Evolutionary conservation across 2,888 invertebrate species (phyloP), one percentile per base, ranked within the genome.

Genomic region (Graphium colonna): DNA sequence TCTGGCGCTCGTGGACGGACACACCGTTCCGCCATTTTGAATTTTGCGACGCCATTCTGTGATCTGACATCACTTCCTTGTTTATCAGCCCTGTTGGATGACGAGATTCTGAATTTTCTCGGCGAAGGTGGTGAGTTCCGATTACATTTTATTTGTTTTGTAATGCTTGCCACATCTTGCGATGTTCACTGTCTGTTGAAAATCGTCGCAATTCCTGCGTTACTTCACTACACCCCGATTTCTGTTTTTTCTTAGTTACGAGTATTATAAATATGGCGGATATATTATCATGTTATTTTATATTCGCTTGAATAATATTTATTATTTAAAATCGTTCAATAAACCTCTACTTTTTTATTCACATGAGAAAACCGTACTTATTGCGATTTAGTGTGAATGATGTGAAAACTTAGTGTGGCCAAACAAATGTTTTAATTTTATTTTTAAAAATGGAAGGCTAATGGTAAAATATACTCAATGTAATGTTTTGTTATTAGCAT

Each of bases 21-120:
- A 69, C 74, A 68, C 63, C n/a, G 60, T 53, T 52, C 63, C 73
- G 75, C 75, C 76, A 74, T 78, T 57, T 75, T 73, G 58, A 21
- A n/a, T 55, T 57, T 41, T 65, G 67, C 69, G 75, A 64, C 82
- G 82, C 83, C 78, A 80, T 78, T 75, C 63, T 57, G 66, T 74
- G 70, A 60, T 61, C 60, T 56, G 44, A 60, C 57, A 62, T 55
- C 62, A 71, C 68, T 79, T 76, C 77, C 79, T 74, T 64, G 60
- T 65, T 66, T 59, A 62, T 60, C 45, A 36, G 41, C 33, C 15
- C 54, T 39, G n/a, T 43, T 16, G 4, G 17, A 38, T 7, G 43
- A 38, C 40, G 40, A n/a, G 45, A 44, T 44, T 45, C 44, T 44
- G 53, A 44, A 10, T 31, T 13, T 17, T 18, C 3, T 7, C 44